These are phyloP conservation scores for Neostethus bicornis DNA, from an alignment of 2,797 vertebrate genomes.

Conservation along the genomic window DNA sequence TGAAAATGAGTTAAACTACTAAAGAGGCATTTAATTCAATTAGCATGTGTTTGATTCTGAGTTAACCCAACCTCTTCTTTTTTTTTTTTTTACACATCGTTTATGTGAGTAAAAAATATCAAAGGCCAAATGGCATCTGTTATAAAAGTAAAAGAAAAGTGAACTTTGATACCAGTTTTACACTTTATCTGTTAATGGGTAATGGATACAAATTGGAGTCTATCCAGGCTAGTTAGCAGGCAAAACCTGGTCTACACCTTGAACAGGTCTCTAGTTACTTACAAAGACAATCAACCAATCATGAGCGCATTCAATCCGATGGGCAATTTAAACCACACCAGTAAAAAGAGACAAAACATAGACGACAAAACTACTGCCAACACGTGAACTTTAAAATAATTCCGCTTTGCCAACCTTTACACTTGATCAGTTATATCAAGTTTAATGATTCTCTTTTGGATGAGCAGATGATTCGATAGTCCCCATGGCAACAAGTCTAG, in stretches of 20 bases:
- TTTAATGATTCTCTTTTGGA: background rate
- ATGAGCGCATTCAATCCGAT: too few relatives aligned
- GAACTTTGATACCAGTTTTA: background rate
- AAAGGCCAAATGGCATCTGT: background rate
- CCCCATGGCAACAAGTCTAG: background rate
- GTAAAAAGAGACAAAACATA: too few relatives aligned
- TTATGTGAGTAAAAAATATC: background rate
- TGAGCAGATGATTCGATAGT: background rate
- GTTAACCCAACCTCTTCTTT: constrained; percentile 1
- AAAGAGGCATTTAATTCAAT: constrained; percentile 48
- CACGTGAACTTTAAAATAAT: background rate
- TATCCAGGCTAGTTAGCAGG: too few relatives aligned
- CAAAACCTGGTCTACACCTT: too few relatives aligned
- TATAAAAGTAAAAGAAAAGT: background rate
- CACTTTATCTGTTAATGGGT: too few relatives aligned
- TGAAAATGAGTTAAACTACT: constrained; percentile 24
- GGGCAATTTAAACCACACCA: too few relatives aligned
- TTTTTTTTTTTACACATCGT: background rate
- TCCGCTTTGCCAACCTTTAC: background rate
- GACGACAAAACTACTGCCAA: too few relatives aligned
- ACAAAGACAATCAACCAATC: too few relatives aligned
- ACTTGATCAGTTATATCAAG: background rate
- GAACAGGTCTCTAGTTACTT: too few relatives aligned
- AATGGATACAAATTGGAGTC: too few relatives aligned
- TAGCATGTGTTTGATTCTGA: background rate